Evolutionary conservation across 2,113 vertebrate species (phyloP), one percentile per base, ranked within the genome.

Genomic region (Apodemus speciosus): DNA sequence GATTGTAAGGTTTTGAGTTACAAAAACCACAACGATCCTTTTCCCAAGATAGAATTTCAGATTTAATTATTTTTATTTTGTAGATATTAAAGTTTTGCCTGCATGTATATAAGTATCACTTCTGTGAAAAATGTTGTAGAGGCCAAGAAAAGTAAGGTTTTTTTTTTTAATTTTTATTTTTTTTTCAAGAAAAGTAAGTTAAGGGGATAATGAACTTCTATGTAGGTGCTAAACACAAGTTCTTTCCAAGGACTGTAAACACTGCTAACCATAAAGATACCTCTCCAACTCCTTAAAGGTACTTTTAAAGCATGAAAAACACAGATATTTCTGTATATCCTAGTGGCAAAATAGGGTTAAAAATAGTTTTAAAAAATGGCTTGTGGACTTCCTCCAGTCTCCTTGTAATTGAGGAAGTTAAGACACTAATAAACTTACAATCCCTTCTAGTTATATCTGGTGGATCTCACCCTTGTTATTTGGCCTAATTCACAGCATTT

Each of bases 381-480:
- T 76, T 84, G 10, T 27, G 53, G 66, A 43, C 15, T 76, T 81
- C 80, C 40, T 92, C 16, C 21, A 8, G 56, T 90, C 6, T 46
- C 73, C 30, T 86, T 83, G 11, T 68, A 92, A 62, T 40, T 72
- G 46, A 92, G 56, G 25, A 91, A 40, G 73, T 49, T 83, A 23
- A n/a, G 15, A 62, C 32, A 95, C 21, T 81, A 80, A 60, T 15
- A 87, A 49, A 92, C 16, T 86, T 76, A 95, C 49, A 90, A 87
- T 89, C 35, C 0, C n/a, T 97, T 90, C 53, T 71, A 94, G 32
- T 77, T 83, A 60, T 1, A 89, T 9, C 5, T 62, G 7, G 6
- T 85, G 40, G 20, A 15, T 38, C 15, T 90, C 18, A 66, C 30
- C 16, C 4, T 53, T 62, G 10, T 84, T 89, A 15, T 85, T 77